Evolutionary conservation across 2,113 vertebrate species (phyloP), one percentile per base, ranked within the genome.

Genomic region (Hoplias malabaricus): DNA sequence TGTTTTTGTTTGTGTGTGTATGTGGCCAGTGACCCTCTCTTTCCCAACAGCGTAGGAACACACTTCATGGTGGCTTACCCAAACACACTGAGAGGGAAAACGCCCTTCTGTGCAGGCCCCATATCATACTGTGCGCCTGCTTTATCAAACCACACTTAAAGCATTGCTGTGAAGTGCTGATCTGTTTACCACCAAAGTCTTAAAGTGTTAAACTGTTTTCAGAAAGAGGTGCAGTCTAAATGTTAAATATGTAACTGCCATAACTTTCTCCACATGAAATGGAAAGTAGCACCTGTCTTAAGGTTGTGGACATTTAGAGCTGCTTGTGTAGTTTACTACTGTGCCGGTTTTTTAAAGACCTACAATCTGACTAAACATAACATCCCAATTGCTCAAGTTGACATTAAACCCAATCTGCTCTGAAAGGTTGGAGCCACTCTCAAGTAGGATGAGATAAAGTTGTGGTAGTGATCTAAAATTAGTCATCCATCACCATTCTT

Each of bases 131-230:
- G 27, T 69, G 77, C 31, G 67, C 78, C 83, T 81, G 73, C 81
- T 71, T 84, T 82, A 79, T 77, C 38, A 86, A 91, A 92, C 90
- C 88, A 86, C 90, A 90, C 80, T 70, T 25, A 62, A 31, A 40
- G 65, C 63, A 85, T 80, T 75, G 40, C 67, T 53, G 57, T 33
- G 62, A 42, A 67, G 56, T 69, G 21, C 75, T 76, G 36, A 70
- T 82, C 29, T 80, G 6, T 46, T 84, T 42, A 87, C 87, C 88
- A 84, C 88, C 86, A 29, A 48, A 53, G 2, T 53, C 36, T 34
- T 9, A 40, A n/a, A 23, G 21, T 38, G 59, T 21, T 73, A 33
- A 79, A 71, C 75, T 75, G 57, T 75, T 78, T 78, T 48, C 43
- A 59, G 31, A 36, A 88, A 67, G 50, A 88, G 72, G 50, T 77